These are phyloP conservation scores for Thalassoma bifasciatum DNA, from an alignment of 2,113 vertebrate genomes.

Conservation along the genomic window DNA sequence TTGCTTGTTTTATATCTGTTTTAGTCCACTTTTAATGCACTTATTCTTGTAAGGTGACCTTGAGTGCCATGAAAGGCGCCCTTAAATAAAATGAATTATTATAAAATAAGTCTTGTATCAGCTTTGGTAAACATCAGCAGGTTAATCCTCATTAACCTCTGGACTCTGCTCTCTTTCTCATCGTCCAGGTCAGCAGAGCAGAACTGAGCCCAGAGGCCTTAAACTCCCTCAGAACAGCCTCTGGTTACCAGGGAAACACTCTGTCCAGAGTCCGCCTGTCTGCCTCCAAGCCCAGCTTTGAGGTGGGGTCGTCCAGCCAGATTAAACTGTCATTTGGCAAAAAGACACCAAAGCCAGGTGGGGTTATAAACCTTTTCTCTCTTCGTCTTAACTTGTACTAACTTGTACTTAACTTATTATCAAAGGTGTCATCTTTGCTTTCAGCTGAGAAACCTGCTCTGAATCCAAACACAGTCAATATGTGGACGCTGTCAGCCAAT, in stretches of 20 bases:
- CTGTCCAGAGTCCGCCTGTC: slow-evolving; percentile 82
- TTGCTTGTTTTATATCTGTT: too few relatives aligned
- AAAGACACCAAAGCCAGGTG: slow-evolving; percentile 78
- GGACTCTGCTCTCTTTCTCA: background rate
- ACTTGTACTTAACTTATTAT: background rate
- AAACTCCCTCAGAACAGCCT: slow-evolving; percentile 58
- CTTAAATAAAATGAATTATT: too few relatives aligned
- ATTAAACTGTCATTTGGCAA: slow-evolving; percentile 88
- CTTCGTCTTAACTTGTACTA: too few relatives aligned
- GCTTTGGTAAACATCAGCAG: background rate
- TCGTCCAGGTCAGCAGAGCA: slow-evolving; percentile 79
- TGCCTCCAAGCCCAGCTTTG: slow-evolving; percentile 91
- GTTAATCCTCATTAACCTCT: background rate
- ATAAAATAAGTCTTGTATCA: background rate
- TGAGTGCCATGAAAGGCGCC: too few relatives aligned
- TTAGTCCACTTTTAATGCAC: too few relatives aligned
- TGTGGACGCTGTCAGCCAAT: slow-evolving; percentile 93
- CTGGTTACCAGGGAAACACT: slow-evolving; percentile 81
- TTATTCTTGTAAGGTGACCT: too few relatives aligned
- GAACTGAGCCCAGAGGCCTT: slow-evolving; percentile 76
- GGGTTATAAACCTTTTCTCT: slow-evolving; percentile 30
- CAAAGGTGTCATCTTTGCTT: slow-evolving; percentile 12
- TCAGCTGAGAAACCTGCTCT: slow-evolving; percentile 86
- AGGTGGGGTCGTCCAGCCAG: slow-evolving; percentile 93
- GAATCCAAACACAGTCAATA: slow-evolving; percentile 87